Evolutionary conservation across 2,888 invertebrate species (phyloP).

Genomic region (Cyclophora punctaria): DNA sequence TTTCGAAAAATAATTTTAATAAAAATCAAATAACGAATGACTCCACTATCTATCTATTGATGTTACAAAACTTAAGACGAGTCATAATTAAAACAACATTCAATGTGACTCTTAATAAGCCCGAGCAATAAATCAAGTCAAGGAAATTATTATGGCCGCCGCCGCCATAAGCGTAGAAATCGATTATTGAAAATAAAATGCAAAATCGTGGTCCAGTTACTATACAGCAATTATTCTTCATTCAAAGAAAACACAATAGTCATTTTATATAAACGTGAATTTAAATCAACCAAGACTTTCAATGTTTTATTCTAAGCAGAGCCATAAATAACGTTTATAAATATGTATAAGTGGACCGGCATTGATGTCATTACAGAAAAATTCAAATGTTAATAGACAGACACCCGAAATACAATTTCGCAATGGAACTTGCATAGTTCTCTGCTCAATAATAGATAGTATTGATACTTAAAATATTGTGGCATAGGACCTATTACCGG

Average conservation of each 20-base stretch:
- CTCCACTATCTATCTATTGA: no score
- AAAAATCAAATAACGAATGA: no score
- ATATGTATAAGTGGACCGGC: constrained; percentile 51
- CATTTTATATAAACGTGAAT: constrained; percentile 46
- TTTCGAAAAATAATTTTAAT: no score
- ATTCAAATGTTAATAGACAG: constrained; percentile 44
- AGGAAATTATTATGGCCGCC: constrained; percentile 32
- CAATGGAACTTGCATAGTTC: constrained; percentile 26
- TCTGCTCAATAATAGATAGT: no score
- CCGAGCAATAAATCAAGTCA: constrained; percentile 34
- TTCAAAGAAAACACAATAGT: constrained; percentile 54
- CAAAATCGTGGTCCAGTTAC: constrained; percentile 45
- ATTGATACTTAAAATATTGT: no score
- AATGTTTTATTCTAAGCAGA: constrained; percentile 52
- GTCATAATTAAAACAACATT: background rate
- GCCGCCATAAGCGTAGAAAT: constrained; percentile 37
- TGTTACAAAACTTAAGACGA: no score
- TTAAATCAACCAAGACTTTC: constrained; percentile 50
- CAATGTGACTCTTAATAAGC: constrained; percentile 3
- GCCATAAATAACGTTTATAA: constrained; percentile 62
- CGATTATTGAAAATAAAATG: constrained; percentile 44
- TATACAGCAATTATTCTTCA: constrained; percentile 41
- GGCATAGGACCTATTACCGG: no score
- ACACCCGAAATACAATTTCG: constrained; percentile 37
- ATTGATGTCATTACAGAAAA: constrained; percentile 56